A percentile compares a stretch with the other conserved stretches of the same genome.
Conservation (phyloP, 2,797 vertebrate species). For the Rhinophrynus dorsalis region DNA sequence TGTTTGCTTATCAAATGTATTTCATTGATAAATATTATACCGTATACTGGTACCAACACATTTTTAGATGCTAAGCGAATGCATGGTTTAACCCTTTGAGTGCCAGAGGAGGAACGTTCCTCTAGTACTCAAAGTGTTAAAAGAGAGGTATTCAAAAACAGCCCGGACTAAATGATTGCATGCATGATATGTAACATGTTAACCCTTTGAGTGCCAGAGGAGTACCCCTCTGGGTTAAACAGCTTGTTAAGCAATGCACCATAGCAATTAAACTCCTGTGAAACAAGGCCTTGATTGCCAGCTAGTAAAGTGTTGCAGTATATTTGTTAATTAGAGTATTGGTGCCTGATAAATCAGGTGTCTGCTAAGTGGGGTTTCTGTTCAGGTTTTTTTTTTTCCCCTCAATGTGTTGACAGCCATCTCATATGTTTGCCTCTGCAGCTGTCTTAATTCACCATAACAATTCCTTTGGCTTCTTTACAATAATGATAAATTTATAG, state of each 20-base stretch:
- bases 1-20: too few species aligned
- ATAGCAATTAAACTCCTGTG: constrained; percentile 5
- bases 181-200: too few species aligned
- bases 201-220: too few species aligned
- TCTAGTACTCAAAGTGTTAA: too few species aligned
- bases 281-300: background rate
- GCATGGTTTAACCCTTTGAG: too few species aligned
- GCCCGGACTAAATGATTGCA: too few species aligned
- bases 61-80: too few species aligned
- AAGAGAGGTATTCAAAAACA: too few species aligned
- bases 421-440: constrained; percentile 5
- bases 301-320: constrained; percentile 5
- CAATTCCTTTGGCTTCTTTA: constrained; percentile 13
- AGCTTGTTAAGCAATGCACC: background rate
- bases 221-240: too few species aligned
- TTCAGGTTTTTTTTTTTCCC: background rate
- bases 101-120: too few species aligned
- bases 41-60: too few species aligned
- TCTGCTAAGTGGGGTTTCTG: constrained; percentile 27
- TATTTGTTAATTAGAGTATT: constrained; percentile 11
- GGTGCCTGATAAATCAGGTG: background rate
- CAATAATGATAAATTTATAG: constrained; percentile 1
- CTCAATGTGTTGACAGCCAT: constrained; percentile 18
- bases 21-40: too few species aligned
- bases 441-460: constrained; percentile 34